phyloP scores from a whole-genome alignment of 2,888 invertebrate genomes.

The Dolichopus griseipennis region DNA sequence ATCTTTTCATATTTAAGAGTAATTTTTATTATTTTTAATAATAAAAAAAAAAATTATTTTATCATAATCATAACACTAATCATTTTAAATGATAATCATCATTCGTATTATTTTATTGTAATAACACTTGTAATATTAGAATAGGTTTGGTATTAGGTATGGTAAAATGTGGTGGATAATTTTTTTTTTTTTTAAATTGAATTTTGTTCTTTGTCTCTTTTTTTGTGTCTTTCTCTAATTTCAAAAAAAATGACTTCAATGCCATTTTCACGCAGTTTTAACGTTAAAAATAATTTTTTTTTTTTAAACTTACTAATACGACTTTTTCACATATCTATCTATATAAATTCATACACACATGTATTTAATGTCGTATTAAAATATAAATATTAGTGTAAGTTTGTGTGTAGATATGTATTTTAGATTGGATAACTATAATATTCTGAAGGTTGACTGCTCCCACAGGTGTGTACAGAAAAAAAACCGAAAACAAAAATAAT shows the following conservation, averaged over 20 bases:
- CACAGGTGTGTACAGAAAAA: conserved; percentile 20
- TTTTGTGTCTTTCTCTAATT: not conserved
- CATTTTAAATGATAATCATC: not conserved
- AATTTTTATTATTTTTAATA: not conserved
- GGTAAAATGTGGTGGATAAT: not conserved
- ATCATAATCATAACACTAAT: not conserved
- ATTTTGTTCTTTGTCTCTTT: not conserved
- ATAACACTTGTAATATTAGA: no score
- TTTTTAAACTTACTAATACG: not conserved
- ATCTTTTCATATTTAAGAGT: not conserved
- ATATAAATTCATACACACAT: not conserved
- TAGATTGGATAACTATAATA: not conserved
- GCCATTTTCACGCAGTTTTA: not conserved
- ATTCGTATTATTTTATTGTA: not conserved
- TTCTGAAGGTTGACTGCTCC: conserved; percentile 17
- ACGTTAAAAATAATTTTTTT: not conserved
- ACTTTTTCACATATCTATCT: no score
- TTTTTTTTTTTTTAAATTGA: not conserved
- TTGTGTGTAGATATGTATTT: not conserved
- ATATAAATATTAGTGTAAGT: not conserved
- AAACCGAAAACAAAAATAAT: not conserved
- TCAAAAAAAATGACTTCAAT: not conserved
- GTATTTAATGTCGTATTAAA: not conserved
- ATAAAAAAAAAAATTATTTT: not conserved
- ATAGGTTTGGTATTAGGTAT: no score